Evolutionary conservation across 2,888 invertebrate species (phyloP), one percentile per base, ranked within the genome.

Genomic region (Lissonota sp.): DNA sequence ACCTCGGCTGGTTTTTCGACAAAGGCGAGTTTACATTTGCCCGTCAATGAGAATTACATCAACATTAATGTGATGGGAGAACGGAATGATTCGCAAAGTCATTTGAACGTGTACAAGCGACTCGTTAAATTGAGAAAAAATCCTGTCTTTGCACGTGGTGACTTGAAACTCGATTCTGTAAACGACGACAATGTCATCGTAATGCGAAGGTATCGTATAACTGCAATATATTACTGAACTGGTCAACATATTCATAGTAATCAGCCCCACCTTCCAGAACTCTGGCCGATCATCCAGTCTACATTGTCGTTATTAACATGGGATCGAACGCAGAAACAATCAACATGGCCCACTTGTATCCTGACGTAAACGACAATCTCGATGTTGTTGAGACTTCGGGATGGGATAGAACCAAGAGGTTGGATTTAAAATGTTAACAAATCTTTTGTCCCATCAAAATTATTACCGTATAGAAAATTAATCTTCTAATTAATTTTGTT

Each of bases 1-100:
- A 71, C 39, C 14, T 87, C 89, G 5, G 92, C 90, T 69, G 86
- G 91, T 84, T 90, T 90, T 58, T 89, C 90, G 0, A 84, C 55
- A 7, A 88, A 78, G 53, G 5, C 75, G 1, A 72, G 14, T 1
- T 86, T 88, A 4, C 88, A 87, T 72, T 81, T 89, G 5, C 90
- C 90, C 7, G 72, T 88, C 5, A 84, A 89, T 69, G 73, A 83
- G 14, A 51, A 87, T 44, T 89, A 89, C 37, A 4, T n/a, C 2
- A 58, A 74, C 4, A 86, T 82, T 57, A 90, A 90, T 49, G 89
- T 89, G 0, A 78, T 86, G 12, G 44, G 37, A 8, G 89, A 90
- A 75, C 49, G 76, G 51, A 16, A 57, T 1, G 39, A 77, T 37
- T 5, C 73, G 5, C 60, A 46, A 7, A 90, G 88, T 57, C 86